A percentile compares a stretch with the other conserved stretches of the same genome.
phyloP scores from a whole-genome alignment of 2,797 vertebrate species.

The Rhincodon typus region DNA sequence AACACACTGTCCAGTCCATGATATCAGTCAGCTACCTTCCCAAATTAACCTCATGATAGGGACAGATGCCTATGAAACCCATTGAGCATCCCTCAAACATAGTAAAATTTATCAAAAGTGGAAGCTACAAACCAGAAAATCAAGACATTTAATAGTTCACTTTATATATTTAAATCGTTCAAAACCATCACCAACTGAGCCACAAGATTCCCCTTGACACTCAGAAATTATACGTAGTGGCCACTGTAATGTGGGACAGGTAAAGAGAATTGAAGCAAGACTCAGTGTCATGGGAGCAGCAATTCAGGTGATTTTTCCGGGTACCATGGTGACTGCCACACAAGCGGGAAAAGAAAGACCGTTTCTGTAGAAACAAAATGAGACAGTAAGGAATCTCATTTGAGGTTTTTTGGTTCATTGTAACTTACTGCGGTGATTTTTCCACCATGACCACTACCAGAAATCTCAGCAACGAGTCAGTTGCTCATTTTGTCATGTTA shows the following conservation, averaged over 20 bases:
- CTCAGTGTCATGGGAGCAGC: neutral
- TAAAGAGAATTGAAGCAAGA: neutral
- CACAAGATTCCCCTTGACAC: neutral
- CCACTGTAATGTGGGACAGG: neutral
- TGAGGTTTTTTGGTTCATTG: neutral
- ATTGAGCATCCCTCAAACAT: neutral
- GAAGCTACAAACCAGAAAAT: neutral
- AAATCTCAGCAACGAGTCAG: too few relatives aligned
- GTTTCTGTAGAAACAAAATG: neutral
- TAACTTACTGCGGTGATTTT: neutral
- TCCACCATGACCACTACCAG: neutral
- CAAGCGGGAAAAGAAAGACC: too few relatives aligned
- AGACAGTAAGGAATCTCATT: neutral
- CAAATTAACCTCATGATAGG: too few relatives aligned
- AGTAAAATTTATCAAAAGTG: neutral
- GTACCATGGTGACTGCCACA: neutral
- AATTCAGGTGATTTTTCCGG: neutral
- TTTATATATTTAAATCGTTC: neutral
- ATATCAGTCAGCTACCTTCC: neutral
- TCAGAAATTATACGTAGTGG: neutral
- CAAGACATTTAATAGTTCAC: neutral
- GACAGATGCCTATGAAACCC: too few relatives aligned
- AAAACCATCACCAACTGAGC: neutral
- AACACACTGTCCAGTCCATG: too few relatives aligned
- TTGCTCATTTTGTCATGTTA: too few relatives aligned